Evolutionary conservation across 2,113 vertebrate genomes (phyloP).

Genomic region (Saguinus midas): DNA sequence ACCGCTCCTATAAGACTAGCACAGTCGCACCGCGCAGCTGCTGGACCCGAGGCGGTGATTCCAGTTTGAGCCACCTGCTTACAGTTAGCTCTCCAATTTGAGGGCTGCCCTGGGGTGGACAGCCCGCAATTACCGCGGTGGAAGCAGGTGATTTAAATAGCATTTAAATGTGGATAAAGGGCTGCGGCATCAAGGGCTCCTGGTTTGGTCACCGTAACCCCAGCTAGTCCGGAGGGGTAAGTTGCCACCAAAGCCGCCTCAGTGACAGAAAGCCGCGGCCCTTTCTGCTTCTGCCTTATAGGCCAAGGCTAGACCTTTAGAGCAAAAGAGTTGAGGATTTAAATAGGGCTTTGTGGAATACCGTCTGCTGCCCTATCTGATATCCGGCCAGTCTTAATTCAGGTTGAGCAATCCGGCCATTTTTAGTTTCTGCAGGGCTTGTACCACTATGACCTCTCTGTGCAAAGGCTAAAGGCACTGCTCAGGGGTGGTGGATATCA

Average conservation of each 20-base stretch:
- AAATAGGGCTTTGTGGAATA: neutral
- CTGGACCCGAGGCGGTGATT: neutral
- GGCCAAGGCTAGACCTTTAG: neutral
- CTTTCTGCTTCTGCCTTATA: neutral
- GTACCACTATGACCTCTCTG: neutral
- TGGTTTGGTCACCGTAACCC: neutral
- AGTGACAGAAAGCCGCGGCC: neutral
- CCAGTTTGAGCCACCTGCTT: neutral
- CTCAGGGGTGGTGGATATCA: neutral
- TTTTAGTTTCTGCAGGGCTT: neutral
- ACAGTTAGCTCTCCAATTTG: neutral
- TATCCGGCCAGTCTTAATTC: neutral
- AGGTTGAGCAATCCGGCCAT: neutral
- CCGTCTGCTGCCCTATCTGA: neutral
- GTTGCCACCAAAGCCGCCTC: neutral
- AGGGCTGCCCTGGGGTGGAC: neutral
- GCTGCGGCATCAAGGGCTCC: neutral
- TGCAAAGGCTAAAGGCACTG: neutral
- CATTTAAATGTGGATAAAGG: slow-evolving; percentile 36
- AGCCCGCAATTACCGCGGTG: neutral
- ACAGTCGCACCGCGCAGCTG: rapidly evolving
- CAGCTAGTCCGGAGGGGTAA: neutral
- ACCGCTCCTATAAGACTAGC: neutral
- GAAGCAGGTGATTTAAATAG: slow-evolving; percentile 47
- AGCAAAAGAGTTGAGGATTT: neutral